Evolutionary conservation across 2,888 invertebrate genomes (phyloP).

Genomic region (Aromia moschata): DNA sequence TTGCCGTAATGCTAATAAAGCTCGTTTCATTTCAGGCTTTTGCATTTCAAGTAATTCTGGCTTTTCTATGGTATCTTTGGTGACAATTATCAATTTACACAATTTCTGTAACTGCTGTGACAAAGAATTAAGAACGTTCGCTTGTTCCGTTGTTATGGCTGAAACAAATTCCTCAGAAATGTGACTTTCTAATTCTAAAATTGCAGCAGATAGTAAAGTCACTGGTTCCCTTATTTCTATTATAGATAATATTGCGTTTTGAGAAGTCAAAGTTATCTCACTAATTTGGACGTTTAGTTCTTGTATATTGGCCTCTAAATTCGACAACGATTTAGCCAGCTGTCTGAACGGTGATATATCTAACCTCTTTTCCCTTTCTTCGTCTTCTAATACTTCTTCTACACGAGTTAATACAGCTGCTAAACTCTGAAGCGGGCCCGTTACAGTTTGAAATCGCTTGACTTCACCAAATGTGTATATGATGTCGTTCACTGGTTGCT

Average conservation of each 20-base stretch:
- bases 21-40: conserved; percentile 35
- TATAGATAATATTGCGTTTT: neutral
- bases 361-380: neutral
- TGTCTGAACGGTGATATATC: neutral
- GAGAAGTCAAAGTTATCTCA: neutral
- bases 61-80: conserved; percentile 34
- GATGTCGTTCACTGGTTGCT: neutral
- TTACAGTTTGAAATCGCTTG: neutral
- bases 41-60: conserved; percentile 34
- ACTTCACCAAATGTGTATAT: neutral
- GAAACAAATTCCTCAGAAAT: neutral
- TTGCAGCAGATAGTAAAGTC: conserved; percentile 16
- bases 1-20: conserved; percentile 33
- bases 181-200: conserved; percentile 25
- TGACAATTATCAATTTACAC: conserved; percentile 32
- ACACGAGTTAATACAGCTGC: neutral
- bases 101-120: conserved; percentile 17
- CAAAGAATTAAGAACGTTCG: conserved; percentile 20
- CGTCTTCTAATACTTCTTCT: neutral
- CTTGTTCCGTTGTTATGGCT: conserved; percentile 19
- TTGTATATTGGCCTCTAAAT: neutral
- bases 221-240: conserved; percentile 18
- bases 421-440: neutral
- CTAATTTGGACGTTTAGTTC: neutral
- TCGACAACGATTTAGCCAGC: neutral